Evolutionary conservation across 2,888 invertebrate genomes (phyloP).

Genomic region (Fragum whitleyi): DNA sequence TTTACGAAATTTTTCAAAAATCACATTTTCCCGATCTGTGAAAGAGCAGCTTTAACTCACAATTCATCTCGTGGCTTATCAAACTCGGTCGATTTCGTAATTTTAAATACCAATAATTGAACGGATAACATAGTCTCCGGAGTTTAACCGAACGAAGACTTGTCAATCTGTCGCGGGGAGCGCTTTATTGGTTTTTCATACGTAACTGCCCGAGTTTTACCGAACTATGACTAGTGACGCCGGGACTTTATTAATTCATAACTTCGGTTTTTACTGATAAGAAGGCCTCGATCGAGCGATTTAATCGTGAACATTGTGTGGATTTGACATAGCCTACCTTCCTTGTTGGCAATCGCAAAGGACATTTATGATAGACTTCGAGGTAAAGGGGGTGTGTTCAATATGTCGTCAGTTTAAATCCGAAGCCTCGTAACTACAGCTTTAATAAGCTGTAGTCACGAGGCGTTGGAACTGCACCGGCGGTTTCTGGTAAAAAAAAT

Average conservation of each 20-base stretch:
- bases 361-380: background rate
- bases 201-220: background rate
- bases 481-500: too few relatives aligned
- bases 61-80: background rate
- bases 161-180: background rate
- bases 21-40: too few relatives aligned
- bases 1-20: too few relatives aligned
- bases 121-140: background rate
- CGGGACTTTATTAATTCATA: constrained; percentile 22
- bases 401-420: too few relatives aligned
- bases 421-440: too few relatives aligned
- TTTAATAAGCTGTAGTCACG: too few relatives aligned
- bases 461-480: too few relatives aligned
- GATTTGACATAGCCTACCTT: background rate
- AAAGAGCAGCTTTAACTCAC: too few relatives aligned
- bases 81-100: constrained; percentile 4
- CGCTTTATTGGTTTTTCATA: background rate
- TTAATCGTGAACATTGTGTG: background rate
- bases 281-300: constrained; percentile 5
- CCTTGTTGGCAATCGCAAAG: background rate
- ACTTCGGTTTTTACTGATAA: constrained; percentile 19
- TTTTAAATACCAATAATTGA: background rate
- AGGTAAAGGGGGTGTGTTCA: too few relatives aligned
- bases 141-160: background rate
- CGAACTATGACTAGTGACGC: background rate